These are phyloP conservation scores for Smutsia gigantea DNA, from an alignment of 2,797 vertebrate genomes.

Conservation along the genomic window DNA sequence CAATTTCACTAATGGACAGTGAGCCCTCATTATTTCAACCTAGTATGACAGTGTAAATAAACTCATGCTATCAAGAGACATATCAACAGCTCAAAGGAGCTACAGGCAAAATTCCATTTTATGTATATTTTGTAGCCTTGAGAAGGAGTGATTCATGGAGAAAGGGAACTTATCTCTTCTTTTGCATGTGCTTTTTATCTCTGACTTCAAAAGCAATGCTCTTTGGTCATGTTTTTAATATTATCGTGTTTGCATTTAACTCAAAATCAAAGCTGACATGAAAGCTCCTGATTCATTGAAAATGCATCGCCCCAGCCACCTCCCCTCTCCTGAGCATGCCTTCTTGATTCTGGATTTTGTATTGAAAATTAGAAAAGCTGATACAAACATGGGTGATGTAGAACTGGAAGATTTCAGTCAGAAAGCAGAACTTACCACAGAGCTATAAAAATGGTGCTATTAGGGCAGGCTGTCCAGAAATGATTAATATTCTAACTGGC, in stretches of 20 bases:
- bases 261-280: slow-evolving; percentile 3
- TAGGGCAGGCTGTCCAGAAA: slow-evolving; percentile 79
- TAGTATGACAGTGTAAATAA: slow-evolving; percentile 13
- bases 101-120: neutral
- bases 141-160: neutral
- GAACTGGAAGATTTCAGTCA: slow-evolving; percentile 69
- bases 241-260: neutral
- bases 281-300: neutral
- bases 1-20: neutral
- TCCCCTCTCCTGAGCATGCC: neutral
- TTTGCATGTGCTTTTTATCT: slow-evolving; percentile 48
- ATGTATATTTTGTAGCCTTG: neutral
- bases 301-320: neutral
- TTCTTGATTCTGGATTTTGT: slow-evolving; percentile 27
- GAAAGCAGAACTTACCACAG: slow-evolving; percentile 80
- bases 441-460: slow-evolving; percentile 79
- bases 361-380: neutral
- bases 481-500: slow-evolving; percentile 82
- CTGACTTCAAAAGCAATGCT: slow-evolving; percentile 48
- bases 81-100: neutral
- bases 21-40: neutral
- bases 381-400: slow-evolving; percentile 65
- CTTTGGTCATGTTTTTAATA: neutral
- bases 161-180: slow-evolving; percentile 19
- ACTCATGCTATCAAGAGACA: neutral